Percentiles rank a stretch among this genome's conserved stretches.
Conservation (phyloP, 2,797 vertebrate genomes). For the Xenopus petersii region DNA sequence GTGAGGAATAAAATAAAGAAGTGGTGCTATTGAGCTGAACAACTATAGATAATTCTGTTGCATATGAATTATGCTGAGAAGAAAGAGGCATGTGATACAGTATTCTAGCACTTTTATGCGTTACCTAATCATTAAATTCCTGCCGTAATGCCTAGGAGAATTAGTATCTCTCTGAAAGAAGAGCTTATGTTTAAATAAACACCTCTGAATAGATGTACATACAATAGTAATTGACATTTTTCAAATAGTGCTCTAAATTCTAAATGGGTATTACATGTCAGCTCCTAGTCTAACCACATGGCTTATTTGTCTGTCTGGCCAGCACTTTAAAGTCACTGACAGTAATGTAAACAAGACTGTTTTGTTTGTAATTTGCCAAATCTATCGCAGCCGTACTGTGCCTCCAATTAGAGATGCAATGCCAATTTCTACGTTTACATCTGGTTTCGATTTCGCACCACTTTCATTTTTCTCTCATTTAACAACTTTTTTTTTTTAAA, state of each 20-base stretch:
- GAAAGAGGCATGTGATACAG: constrained; percentile 70
- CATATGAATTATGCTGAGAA: constrained; percentile 71
- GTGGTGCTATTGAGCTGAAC: constrained; percentile 73
- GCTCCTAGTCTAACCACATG: constrained; percentile 66
- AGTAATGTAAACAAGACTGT: constrained; percentile 75
- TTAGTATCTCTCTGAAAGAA: constrained; percentile 44
- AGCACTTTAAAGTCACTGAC: constrained; percentile 66
- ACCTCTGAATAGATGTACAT: constrained; percentile 34
- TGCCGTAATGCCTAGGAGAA: constrained; percentile 53
- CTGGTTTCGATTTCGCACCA: constrained; percentile 71
- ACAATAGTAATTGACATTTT: constrained; percentile 53
- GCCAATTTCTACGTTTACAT: constrained; percentile 70
- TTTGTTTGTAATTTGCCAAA: constrained; percentile 78
- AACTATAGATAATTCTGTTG: constrained; percentile 68
- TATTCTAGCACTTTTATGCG: constrained; percentile 56
- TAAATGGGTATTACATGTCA: constrained; percentile 58
- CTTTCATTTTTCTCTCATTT: constrained; percentile 60
- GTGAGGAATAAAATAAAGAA: constrained; percentile 78
- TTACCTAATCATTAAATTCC: constrained; percentile 58
- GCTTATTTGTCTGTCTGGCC: constrained; percentile 68
- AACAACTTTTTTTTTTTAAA: constrained; percentile 42
- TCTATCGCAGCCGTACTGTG: constrained; percentile 69
- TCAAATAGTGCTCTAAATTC: constrained; percentile 48
- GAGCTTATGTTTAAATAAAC: constrained; percentile 48
- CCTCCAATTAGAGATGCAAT: constrained; percentile 71